These are phyloP conservation scores for Oreochromis tanganicae DNA, from an alignment of 2,113 vertebrate genomes.

Conservation along the genomic window DNA sequence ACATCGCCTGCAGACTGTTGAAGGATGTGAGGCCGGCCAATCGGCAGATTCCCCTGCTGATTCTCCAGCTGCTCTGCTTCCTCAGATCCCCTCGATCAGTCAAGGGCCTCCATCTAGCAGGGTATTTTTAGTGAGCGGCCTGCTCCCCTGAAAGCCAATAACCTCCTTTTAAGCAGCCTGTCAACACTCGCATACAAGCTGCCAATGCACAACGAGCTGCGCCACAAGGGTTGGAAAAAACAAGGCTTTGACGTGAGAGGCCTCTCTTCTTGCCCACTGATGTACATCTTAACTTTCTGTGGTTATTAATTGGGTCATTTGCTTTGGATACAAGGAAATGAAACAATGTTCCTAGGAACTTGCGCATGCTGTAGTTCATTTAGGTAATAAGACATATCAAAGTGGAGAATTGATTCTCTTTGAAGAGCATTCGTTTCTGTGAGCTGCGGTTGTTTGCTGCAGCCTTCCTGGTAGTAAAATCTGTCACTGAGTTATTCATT, in stretches of 20 bases:
- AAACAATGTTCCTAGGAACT: neutral
- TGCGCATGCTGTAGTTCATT: neutral
- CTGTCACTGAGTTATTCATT: neutral
- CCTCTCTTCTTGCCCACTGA: neutral
- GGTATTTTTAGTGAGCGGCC: slow-evolving; percentile 45
- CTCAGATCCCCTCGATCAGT: slow-evolving; percentile 4
- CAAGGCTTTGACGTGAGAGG: neutral
- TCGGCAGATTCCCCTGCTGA: neutral
- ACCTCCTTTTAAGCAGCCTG: slow-evolving; percentile 44
- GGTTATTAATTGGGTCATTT: neutral
- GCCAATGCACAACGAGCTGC: neutral
- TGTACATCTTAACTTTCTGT: neutral
- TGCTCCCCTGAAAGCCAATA: slow-evolving; percentile 43
- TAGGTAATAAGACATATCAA: neutral
- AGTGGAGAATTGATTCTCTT: neutral
- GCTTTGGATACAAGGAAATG: neutral
- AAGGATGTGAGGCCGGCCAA: neutral
- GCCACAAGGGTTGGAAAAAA: neutral
- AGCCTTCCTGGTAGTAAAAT: neutral
- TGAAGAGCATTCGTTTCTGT: neutral
- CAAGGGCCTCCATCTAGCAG: slow-evolving; percentile 14
- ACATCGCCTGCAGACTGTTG: neutral
- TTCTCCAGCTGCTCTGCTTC: slow-evolving; percentile 28
- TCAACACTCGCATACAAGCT: neutral
- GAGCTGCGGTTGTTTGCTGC: neutral